These are phyloP conservation scores for Poecilobothrus nobilitatus DNA, from an alignment of 2,888 invertebrate species.

Conservation along the genomic window DNA sequence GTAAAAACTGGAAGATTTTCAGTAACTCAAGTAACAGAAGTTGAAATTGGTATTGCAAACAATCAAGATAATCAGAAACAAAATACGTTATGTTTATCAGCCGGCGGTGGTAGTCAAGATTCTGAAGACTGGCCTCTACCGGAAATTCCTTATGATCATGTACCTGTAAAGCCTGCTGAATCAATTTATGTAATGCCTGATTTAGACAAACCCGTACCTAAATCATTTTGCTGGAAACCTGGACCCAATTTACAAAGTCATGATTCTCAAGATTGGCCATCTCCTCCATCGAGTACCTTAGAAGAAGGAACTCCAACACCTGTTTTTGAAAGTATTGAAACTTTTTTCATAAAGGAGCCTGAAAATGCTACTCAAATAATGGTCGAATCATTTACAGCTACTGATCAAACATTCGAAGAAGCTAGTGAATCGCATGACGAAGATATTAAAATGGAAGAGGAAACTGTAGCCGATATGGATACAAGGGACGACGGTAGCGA, in stretches of 20 bases:
- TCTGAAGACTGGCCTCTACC: slow-evolving; percentile 70
- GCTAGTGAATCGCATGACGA: slow-evolving; percentile 53
- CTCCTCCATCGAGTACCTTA: slow-evolving; percentile 63
- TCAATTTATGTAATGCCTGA: slow-evolving; percentile 38
- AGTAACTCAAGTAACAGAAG: slow-evolving; percentile 43
- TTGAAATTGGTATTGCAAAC: slow-evolving; percentile 16
- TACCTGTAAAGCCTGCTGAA: slow-evolving; percentile 37
- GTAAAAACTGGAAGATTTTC: slow-evolving; percentile 40
- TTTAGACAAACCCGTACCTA: slow-evolving; percentile 40
- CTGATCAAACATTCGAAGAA: slow-evolving; percentile 52
- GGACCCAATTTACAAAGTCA: slow-evolving; percentile 48
- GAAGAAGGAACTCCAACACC: slow-evolving; percentile 48
- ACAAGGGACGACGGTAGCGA: slow-evolving; percentile 37
- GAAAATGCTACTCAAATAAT: slow-evolving; percentile 71
- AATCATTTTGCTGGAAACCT: slow-evolving; percentile 43
- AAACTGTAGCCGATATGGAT: background rate
- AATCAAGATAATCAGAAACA: slow-evolving; percentile 33
- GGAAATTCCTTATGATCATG: slow-evolving; percentile 53
- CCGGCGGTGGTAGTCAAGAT: slow-evolving; percentile 58
- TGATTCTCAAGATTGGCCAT: slow-evolving; percentile 73
- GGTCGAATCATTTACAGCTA: slow-evolving; percentile 60
- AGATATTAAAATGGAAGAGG: slow-evolving; percentile 40
- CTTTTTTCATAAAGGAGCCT: slow-evolving; percentile 68
- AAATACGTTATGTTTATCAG: slow-evolving; percentile 41
- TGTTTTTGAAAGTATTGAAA: slow-evolving; percentile 67